Base-by-base conservation (phyloP, 1,140 invertebrate genomes). In the Aphaenogaster floridana region DNA sequence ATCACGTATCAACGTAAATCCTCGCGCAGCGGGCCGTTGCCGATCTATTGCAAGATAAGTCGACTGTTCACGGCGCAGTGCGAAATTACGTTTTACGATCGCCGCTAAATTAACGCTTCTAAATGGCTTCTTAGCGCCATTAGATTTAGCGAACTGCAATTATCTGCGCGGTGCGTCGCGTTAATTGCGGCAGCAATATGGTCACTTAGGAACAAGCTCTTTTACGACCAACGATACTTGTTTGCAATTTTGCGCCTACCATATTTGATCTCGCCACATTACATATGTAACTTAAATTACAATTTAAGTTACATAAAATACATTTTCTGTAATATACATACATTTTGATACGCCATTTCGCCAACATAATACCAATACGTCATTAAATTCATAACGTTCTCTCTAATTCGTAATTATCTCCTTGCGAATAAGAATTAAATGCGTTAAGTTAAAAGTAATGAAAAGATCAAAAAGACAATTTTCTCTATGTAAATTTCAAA, bases 11-110 rank as follows among this genome's bases (percentile, higher is more conserved):
- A 76, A 28, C 52, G 52, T 42, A 13, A 59, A 76, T 76, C 7
- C 17, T 42, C 42, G 36, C 36, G 17, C 3, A 15, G 21, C 45
- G n/a, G 13, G n/a, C 54, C n/a, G n/a, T 45, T 64, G 15, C 17
- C 57, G 57, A 64, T 34, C 15, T 63, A 78, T 17, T 17, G 54
- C 57, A 63, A 66, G 45, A 79, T 79, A 79, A 79, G 61, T 48
- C 42, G 42, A 13, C 59, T 9, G 28, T 45, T 36, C 48, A 17
- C 69, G 15, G 69, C 50, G 9, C 69, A 8, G 69, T 42, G 50
- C 50, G 34, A 52, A 74, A 54, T 74, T 74, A 52, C 50, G 34
- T 52, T 74, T 78, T 78, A 78, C 54, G 57, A 78, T 17, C 34
- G 34, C 28, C 34, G 78, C 48, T 52, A 68, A 66, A 80, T 80